Evolutionary conservation across 2,113 vertebrate species (phyloP), one percentile per base, ranked within the genome.

Genomic region (Acrocephalus arundinaceus): DNA sequence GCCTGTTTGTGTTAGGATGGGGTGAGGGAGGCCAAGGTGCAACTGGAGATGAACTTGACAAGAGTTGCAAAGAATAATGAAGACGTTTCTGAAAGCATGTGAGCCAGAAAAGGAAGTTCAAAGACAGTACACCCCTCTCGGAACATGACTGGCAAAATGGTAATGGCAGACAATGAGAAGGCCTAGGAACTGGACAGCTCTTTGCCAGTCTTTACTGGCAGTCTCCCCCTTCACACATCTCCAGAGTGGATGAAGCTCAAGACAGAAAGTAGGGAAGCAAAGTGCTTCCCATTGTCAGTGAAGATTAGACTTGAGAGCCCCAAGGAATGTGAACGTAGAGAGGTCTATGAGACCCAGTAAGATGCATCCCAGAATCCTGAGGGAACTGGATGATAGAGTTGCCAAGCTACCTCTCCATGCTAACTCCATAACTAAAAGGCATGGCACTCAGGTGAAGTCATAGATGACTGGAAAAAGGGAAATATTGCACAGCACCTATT

Each of bases 181-280:
- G 39, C 18, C 7, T 2, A 82, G 37, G 35, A 35, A 57, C 22
- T 13, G 30, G 39, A 51, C 43, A 67, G 46, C 4, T 20, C 37
- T 72, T 43, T 43, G 10, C 12, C 30, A 51, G 12, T 45, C 80
- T 77, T 77, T 43, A 65, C 8, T 20, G 31, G 5, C 28, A 59
- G 5, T 4, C 11, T 85, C 41, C 23, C 23, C 37, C 15, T 45
- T 73, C 21, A 23, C 15, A 52, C 8, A 30, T 13, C 21, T 59
- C n/a, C 72, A 0, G 0, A 62, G 48, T 22, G 15, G n/a, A 58
- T 28, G 31, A 49, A 62, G 15, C 3, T 11, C 21, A 52, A 85
- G 27, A 28, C 37, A 59, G 20, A 24, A 58, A 25, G 66, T 0
- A 71, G 9, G 11, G 45, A 82, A 30, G n/a, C 6, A n/a, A 54